Conservation (phyloP, 2,113 vertebrate genomes). For the Hippopotamus amphibius region DNA sequence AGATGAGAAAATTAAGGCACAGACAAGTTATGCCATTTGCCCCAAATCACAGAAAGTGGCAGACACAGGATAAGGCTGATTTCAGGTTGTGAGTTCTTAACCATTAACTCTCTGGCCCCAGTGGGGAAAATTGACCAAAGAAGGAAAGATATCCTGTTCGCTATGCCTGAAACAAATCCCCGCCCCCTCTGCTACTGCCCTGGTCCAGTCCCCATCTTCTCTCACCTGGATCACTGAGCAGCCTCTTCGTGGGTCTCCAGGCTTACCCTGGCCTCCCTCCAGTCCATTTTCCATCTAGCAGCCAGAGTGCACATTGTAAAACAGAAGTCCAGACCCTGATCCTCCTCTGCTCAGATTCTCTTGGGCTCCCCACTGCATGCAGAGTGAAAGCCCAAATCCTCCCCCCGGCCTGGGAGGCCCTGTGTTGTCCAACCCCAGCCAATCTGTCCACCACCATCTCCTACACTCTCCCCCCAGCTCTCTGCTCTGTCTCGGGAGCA, state of each 20-base stretch:
- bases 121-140: not conserved
- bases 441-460: not conserved
- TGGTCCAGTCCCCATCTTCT: not conserved
- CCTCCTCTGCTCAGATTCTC: not conserved
- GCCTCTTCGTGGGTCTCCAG: not conserved
- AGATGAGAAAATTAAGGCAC: slow-evolving; percentile 47
- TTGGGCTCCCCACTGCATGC: not conserved
- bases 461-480: not conserved
- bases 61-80: not conserved
- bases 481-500: not conserved
- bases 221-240: not conserved
- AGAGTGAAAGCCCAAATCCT: not conserved
- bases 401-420: not conserved
- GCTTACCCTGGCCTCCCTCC: not conserved
- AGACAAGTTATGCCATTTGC: not conserved
- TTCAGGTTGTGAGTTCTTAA: not conserved
- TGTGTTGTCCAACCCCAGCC: fast-evolving
- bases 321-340: not conserved
- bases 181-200: fast-evolving
- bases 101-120: not conserved
- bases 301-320: not conserved
- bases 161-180: not conserved
- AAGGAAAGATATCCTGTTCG: not conserved
- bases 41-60: slow-evolving; percentile 37
- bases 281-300: not conserved